Base-by-base conservation (phyloP, 2,797 vertebrate genomes). In the Lindbergichthys nudifrons region DNA sequence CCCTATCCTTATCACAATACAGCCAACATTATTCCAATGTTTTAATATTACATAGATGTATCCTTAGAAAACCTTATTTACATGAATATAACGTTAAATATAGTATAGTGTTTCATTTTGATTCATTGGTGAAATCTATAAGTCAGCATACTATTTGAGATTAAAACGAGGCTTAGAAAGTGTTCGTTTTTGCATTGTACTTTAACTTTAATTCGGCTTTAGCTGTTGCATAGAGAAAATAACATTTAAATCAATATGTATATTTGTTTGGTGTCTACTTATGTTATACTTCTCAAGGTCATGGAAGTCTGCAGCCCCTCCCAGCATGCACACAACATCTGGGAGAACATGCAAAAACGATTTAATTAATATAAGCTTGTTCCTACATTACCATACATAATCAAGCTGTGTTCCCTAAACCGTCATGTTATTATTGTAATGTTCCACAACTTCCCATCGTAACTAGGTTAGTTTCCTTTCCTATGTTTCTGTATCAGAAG, bases 21-120 rank as follows among this genome's bases (percentile, higher is more conserved):
- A 58, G 51, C 58, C 51, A 9, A 23, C 42, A 56, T 68, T 72
- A 75, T 15, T 10, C 64, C 42, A 36, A 60, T 54, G 64, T 81
- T 61, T 75, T 66, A 65, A 67, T 69, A 65, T 79, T 65, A n/a
- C 57, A 82, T 77, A 66, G 76, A 83, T 66, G 10, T 14, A 75
- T 75, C 61, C 68, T 48, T 60, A 32, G 63, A 81, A 84, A 78
- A 47, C 46, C 52, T 41, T 54, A 50, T 70, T 46, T 39, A 84
- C 79, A 84, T 48, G 52, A 86, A 85, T 71, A 76, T 58, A 58
- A 70, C 74, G 87, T 82, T 26, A 26, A 5, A 73, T 77, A 81
- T 80, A 60, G 47, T 48, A 43, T 61, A 64, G 67, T 60, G 26
- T 82, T 87, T 81, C 45, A 87, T 84, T 83, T 84, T 67, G 88